These are phyloP conservation scores for Acanthornis magna DNA, from an alignment of 2,797 vertebrate species.

Conservation along the genomic window DNA sequence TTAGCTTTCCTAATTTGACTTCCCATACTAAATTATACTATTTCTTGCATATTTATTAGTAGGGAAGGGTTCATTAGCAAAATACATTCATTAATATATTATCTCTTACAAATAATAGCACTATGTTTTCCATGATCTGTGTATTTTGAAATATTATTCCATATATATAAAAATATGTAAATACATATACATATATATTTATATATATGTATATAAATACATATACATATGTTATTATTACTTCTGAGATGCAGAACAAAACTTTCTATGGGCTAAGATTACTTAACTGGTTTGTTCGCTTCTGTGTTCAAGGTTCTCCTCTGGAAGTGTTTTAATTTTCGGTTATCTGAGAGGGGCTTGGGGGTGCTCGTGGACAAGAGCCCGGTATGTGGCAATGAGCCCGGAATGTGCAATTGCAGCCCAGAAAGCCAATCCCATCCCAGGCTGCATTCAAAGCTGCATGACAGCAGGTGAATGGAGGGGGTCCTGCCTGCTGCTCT, in stretches of 20 bases:
- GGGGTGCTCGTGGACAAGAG: no score
- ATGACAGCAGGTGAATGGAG: not conserved
- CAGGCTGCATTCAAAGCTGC: not conserved
- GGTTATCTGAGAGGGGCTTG: not conserved
- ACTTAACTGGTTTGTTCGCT: not conserved
- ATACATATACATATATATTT: no score
- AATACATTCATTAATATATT: not conserved
- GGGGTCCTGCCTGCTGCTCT: not conserved
- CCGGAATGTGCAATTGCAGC: not conserved
- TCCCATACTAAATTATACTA: slow-evolving; percentile 17
- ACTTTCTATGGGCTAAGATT: not conserved
- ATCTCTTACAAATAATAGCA: slow-evolving; percentile 13
- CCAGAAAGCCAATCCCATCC: not conserved
- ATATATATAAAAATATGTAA: no score
- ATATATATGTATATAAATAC: no score
- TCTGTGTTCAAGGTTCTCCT: not conserved
- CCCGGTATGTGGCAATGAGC: no score
- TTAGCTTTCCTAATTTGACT: slow-evolving; percentile 61
- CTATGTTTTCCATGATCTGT: not conserved
- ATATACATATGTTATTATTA: not conserved
- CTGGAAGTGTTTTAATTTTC: not conserved
- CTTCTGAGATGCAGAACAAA: not conserved
- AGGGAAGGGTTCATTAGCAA: slow-evolving; percentile 34
- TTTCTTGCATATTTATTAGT: slow-evolving; percentile 52
- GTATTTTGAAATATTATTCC: not conserved